Conservation (phyloP, 2,888 invertebrate genomes). For the Clepsis dumicolana region DNA sequence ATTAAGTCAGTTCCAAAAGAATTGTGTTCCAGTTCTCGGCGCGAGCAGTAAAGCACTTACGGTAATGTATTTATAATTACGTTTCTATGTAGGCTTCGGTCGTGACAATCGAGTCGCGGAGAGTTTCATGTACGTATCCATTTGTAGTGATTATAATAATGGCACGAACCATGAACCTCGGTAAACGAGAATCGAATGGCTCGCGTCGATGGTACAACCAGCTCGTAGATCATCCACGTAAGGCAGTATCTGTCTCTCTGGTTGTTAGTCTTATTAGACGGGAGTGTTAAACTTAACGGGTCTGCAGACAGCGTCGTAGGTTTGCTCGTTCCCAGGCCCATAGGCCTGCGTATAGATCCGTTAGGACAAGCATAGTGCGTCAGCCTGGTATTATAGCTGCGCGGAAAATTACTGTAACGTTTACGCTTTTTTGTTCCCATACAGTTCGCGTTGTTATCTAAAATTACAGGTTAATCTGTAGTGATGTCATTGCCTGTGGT, state of each 20-base stretch:
- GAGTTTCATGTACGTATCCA: slow-evolving; percentile 55
- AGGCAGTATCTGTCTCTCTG: neutral
- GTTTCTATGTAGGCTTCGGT: slow-evolving; percentile 70
- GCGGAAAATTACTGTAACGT: slow-evolving; percentile 73
- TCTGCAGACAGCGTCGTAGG: slow-evolving; percentile 48
- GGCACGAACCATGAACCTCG: slow-evolving; percentile 59
- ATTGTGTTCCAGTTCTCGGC: slow-evolving; percentile 62
- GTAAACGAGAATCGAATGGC: slow-evolving; percentile 61
- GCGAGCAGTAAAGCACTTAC: slow-evolving; percentile 72
- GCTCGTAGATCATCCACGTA: neutral
- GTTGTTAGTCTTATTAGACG: slow-evolving; percentile 61
- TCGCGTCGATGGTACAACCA: slow-evolving; percentile 44
- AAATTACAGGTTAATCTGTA: slow-evolving; percentile 51
- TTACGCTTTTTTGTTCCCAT: slow-evolving; percentile 71
- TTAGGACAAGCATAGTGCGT: slow-evolving; percentile 77
- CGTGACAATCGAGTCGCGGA: slow-evolving; percentile 61
- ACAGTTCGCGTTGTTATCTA: slow-evolving; percentile 48
- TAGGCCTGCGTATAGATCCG: slow-evolving; percentile 70
- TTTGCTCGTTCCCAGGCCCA: slow-evolving; percentile 69
- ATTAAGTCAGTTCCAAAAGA: slow-evolving; percentile 59
- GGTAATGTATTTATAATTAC: slow-evolving; percentile 84
- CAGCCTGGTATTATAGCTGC: slow-evolving; percentile 71
- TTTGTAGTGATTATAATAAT: slow-evolving; percentile 64
- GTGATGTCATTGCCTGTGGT: slow-evolving; percentile 51
- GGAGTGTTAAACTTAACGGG: slow-evolving; percentile 59